Conservation (phyloP, 2,113 vertebrate species). For the Pelecanus crispus region DNA sequence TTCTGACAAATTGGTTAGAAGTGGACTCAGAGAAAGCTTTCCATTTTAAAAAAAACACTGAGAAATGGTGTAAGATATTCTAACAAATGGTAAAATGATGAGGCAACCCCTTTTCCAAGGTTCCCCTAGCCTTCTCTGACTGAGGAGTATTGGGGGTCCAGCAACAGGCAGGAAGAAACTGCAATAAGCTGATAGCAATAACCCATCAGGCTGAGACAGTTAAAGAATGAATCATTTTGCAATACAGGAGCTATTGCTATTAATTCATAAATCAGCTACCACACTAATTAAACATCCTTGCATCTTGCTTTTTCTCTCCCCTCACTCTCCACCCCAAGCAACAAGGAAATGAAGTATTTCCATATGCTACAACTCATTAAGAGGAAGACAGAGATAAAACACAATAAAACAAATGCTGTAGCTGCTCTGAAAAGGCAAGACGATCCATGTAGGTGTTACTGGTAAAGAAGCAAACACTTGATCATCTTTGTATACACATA, state of each 20-base stretch:
- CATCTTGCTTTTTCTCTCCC: background rate
- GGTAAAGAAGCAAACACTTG: background rate
- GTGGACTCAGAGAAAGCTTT: background rate
- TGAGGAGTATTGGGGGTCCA: fast-evolving
- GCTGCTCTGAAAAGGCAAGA: background rate
- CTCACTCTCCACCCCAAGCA: background rate
- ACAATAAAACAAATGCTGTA: background rate
- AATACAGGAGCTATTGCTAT: background rate
- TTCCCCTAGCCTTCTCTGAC: background rate
- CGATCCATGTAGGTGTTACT: background rate
- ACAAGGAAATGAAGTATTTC: background rate
- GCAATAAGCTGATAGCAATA: background rate
- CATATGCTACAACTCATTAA: background rate
- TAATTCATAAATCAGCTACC: background rate
- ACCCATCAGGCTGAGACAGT: background rate
- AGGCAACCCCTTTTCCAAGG: background rate
- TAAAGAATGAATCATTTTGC: background rate
- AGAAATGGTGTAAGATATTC: background rate
- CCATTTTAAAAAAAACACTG: background rate
- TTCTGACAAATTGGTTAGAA: background rate
- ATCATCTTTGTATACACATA: background rate
- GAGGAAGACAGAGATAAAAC: background rate
- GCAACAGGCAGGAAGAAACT: background rate
- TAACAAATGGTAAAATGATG: background rate
- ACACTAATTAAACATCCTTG: background rate